Base-by-base conservation (phyloP, 2,113 vertebrate genomes). In the Scortum barcoo region DNA sequence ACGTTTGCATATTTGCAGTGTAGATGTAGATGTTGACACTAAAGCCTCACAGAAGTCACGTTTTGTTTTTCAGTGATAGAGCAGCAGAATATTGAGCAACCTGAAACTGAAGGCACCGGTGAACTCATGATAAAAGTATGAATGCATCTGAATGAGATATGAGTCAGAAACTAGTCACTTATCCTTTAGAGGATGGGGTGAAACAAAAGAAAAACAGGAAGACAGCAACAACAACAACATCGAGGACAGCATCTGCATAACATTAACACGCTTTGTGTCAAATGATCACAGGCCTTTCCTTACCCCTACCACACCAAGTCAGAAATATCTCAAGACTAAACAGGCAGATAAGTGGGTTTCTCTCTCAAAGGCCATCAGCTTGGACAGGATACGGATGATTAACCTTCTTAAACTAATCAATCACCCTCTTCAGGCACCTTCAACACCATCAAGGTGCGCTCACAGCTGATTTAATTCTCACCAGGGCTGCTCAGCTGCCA, bases 301-400 rank as follows among this genome's bases (percentile, higher is more conserved):
- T 56, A n/a, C 30, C 57, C n/a, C 60, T 44, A 60, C 7, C 61
- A 44, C 2, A 38, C 26, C 20, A 57, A 44, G 11, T 68, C 70
- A n/a, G 58, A 19, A 11, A n/a, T 68, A 30, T 54, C 44, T 46
- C 14, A 62, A 40, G 38, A 17, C 28, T 26, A 38, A 46, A 48
- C 33, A 42, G 14, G 46, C 5, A 44, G 73, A 75, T 57, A 67
- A 61, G 19, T 3, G 56, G 57, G 63, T 62, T 60, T n/a, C 26
- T 53, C 16, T n/a, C 60, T 3, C 26, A 79, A 68, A 79, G 38
- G 38, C 62, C 48, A 79, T 71, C 67, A 58, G 28, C 58, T 33
- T 67, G 30, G 30, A 50, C n/a, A 83, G 46, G 61, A 72, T 30
- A 58, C 7, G 26, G 20, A 48, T 54, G 76, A 82, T 72, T 28